Conservation (phyloP, 2,113 vertebrate species). For the Stigmatopora nigra region DNA sequence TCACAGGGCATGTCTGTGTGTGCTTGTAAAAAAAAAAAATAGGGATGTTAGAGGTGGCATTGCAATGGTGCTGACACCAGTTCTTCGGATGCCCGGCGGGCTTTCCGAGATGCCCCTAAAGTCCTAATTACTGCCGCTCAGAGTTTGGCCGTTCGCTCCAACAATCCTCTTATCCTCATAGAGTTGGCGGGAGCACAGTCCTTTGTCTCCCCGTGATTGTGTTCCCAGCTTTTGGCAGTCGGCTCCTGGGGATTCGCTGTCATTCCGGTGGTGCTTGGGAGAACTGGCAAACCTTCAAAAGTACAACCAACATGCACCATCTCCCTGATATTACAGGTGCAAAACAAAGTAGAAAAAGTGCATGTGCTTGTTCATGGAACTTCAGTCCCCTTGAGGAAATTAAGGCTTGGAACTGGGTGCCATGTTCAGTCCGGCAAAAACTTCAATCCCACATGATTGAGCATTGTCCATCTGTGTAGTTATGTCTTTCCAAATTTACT, state of each 20-base stretch:
- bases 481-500: neutral
- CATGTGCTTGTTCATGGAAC: neutral
- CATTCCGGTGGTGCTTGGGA: constrained; percentile 47
- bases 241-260: neutral
- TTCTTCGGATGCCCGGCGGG: constrained; percentile 44
- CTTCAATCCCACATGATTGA: neutral
- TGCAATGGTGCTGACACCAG: constrained; percentile 50
- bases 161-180: constrained; percentile 58
- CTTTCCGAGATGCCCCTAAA: constrained; percentile 51
- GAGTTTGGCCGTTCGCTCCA: constrained; percentile 33
- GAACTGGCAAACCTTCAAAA: constrained; percentile 34
- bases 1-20: constrained; percentile 18
- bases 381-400: neutral
- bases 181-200: constrained; percentile 49
- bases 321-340: neutral
- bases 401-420: neutral
- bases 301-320: constrained; percentile 20
- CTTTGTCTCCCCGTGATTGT: constrained; percentile 58
- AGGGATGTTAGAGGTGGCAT: constrained; percentile 64
- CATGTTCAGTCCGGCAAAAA: constrained; percentile 3
- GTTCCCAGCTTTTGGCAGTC: constrained; percentile 28
- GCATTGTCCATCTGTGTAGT: neutral
- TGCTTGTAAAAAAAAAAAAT: constrained; percentile 61
- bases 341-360: neutral
- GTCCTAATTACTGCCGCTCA: constrained; percentile 44